Evolutionary conservation across 1,140 invertebrate species (phyloP), one percentile per base, ranked within the genome.

Genomic region (Trachymyrmex cornetzi): DNA sequence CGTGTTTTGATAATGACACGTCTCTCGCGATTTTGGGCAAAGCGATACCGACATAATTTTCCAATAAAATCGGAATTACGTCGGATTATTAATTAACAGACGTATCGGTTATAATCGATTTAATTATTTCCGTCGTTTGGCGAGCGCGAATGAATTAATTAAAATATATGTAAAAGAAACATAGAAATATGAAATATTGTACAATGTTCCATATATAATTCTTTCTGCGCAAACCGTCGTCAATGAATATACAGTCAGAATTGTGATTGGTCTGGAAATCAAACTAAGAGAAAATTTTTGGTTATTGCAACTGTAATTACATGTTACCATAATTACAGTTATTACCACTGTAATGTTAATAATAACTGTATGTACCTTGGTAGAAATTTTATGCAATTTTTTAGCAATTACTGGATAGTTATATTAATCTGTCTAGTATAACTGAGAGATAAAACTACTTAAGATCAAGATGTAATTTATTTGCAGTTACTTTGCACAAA

Each of bases 71-170:
- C 14, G 16, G 22, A 67, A 67, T 66, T 80, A 67, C 9, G 22
- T 53, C 14, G 19, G 34, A 27, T 30, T 57, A 44, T 59, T 72
- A 38, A 71, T 57, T 57, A 30, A 72, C 6, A 48, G 16, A 57
- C 57, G 22, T 80, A 63, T 79, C 50, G 44, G 6, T 24, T 53
- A 4, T 19, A 67, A 67, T 44, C 7, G 14, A 57, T 84, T 27
- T 1, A 61, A 61, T 61, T n/a, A 82, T 16, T 48, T 6, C 14
- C 63, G 19, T 48, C n/a, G 34, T 44, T 19, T 14, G 12, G 5
- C 6, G 9, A 63, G 22, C 24, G 24, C 16, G 1, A 16, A 72
- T 44, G 11, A 50, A 48, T 27, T 72, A n/a, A 84, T 69, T 69
- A 69, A 53, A 66, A 66, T 34, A 77, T 30, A 16, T 77, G 24